Conservation (phyloP, 2,888 invertebrate species). For the Diabrotica balteata region DNA sequence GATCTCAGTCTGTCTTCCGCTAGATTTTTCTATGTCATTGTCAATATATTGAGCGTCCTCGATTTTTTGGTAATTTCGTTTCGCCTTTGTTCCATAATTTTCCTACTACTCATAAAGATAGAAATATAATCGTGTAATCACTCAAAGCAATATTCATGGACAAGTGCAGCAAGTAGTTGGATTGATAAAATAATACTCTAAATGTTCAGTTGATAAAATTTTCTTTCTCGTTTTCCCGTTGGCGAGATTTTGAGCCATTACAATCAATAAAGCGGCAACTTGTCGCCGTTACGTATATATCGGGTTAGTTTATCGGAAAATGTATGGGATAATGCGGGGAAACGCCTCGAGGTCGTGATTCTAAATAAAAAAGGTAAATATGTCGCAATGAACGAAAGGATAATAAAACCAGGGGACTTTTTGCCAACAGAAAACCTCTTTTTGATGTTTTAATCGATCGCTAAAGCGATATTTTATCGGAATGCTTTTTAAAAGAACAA, state of each 20-base stretch:
- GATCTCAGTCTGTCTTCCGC: too few relatives aligned
- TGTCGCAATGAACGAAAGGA: conserved; percentile 9
- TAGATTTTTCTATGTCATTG: too few relatives aligned
- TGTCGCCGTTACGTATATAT: conserved; percentile 32
- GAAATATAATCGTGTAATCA: too few relatives aligned
- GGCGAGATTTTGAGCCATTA: conserved; percentile 34
- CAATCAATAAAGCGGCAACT: conserved; percentile 38
- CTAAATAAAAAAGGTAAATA: conserved; percentile 13
- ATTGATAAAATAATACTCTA: conserved; percentile 1
- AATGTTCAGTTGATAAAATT: neutral
- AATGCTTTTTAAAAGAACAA: too few relatives aligned
- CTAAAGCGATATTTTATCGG: neutral
- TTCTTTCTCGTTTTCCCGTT: conserved; percentile 11
- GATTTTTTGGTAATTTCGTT: too few relatives aligned
- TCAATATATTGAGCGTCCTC: too few relatives aligned
- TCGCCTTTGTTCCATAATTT: too few relatives aligned
- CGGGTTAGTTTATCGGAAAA: conserved; percentile 38
- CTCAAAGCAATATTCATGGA: too few relatives aligned
- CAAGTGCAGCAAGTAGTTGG: neutral
- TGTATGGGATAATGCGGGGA: conserved; percentile 20
- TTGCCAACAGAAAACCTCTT: neutral
- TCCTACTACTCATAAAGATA: too few relatives aligned
- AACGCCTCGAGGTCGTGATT: conserved; percentile 13
- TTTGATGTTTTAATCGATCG: neutral
- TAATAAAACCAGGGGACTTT: conserved; percentile 2